A percentile compares a stretch with the other conserved stretches of the same genome.
phyloP scores from a whole-genome alignment of 2,888 invertebrate genomes.

The Rambutsinella grinnellia region DNA sequence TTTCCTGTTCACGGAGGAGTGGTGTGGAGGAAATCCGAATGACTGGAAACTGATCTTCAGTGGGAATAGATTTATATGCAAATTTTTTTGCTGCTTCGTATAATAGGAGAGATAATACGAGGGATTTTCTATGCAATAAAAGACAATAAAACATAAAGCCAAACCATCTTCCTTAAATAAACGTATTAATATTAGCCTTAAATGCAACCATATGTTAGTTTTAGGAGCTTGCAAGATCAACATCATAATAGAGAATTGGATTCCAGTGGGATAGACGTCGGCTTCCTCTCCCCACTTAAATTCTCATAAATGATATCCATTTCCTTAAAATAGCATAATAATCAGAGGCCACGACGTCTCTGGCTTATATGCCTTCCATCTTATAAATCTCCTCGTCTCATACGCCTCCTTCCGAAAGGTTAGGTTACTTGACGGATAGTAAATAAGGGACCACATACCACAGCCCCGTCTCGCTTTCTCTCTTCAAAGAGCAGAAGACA shows the following conservation, averaged over 20 bases:
- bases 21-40: too few species aligned
- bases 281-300: background rate
- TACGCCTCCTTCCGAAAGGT: background rate
- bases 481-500: background rate
- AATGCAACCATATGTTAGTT: background rate
- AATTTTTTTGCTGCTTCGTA: too few species aligned
- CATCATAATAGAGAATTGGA: background rate
- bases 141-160: too few species aligned
- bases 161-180: background rate
- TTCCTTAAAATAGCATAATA: background rate
- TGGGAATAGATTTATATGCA: too few species aligned
- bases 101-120: too few species aligned
- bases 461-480: background rate
- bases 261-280: background rate
- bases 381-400: background rate
- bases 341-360: background rate
- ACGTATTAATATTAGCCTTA: background rate
- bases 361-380: background rate
- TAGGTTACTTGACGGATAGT: constrained; percentile 16
- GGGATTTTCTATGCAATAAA: too few species aligned
- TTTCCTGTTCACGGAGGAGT: too few species aligned
- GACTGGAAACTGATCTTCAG: too few species aligned
- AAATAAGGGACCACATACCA: constrained; percentile 8
- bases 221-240: background rate
- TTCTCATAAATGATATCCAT: background rate